Percentiles rank a stretch among this genome's conserved stretches.
Evolutionary conservation across 2,113 vertebrate species (phyloP).

Genomic region (Crotalus viridis): DNA sequence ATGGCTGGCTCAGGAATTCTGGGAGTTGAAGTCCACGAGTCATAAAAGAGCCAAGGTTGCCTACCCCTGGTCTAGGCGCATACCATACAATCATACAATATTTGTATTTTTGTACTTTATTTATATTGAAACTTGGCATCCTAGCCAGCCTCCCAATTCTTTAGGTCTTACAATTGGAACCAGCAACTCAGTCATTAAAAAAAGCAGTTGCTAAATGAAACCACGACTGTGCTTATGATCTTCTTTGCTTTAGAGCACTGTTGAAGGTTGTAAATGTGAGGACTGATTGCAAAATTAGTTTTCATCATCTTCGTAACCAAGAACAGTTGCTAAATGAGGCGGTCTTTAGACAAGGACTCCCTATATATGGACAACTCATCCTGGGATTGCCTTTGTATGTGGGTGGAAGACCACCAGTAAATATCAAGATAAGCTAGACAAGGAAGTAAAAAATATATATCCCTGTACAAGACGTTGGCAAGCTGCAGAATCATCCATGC

Average conservation of each 20-base stretch:
- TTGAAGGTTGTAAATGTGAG: background rate
- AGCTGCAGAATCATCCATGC: background rate
- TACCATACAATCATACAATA: background rate
- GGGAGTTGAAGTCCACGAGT: no score
- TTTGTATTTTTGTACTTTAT: background rate
- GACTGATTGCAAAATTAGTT: background rate
- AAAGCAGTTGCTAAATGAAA: background rate
- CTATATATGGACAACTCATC: background rate
- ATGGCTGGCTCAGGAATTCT: no score
- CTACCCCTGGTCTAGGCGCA: background rate
- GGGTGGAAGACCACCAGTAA: background rate
- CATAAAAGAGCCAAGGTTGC: no score
- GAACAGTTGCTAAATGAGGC: background rate
- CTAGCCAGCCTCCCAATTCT: background rate
- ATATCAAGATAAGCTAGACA: background rate
- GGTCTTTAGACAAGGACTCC: background rate
- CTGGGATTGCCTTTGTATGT: background rate
- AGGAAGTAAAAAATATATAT: background rate
- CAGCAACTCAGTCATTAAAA: background rate
- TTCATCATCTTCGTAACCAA: background rate
- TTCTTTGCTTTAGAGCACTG: background rate
- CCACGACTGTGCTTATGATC: background rate
- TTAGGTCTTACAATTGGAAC: background rate
- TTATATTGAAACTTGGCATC: background rate
- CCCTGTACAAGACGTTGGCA: background rate